Conservation (phyloP, 1,140 invertebrate species). For the Formica exsecta region DNA sequence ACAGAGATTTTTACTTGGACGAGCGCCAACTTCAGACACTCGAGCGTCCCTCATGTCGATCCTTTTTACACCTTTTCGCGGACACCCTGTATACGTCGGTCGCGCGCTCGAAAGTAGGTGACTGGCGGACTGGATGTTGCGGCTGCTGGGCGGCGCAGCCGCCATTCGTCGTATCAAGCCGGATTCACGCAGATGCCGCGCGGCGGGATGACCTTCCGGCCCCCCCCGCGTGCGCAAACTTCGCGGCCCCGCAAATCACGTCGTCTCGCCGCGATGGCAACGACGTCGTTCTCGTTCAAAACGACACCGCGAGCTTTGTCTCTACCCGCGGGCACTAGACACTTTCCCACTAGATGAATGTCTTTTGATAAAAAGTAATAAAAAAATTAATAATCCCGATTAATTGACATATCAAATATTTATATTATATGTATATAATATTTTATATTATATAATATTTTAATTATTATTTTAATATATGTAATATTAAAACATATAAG, state of each 20-base stretch:
- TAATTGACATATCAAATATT: neutral
- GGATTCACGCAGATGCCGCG: slow-evolving; percentile 72
- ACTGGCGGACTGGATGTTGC: slow-evolving; percentile 64
- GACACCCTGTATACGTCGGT: slow-evolving; percentile 51
- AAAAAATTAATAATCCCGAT: neutral
- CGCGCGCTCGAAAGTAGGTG: slow-evolving; percentile 68
- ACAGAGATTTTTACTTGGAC: neutral
- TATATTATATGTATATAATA: too few relatives aligned
- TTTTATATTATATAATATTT: too few relatives aligned
- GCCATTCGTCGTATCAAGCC: slow-evolving; percentile 68
- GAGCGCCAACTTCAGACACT: neutral
- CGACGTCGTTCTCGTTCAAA: slow-evolving; percentile 33
- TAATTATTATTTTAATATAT: too few relatives aligned
- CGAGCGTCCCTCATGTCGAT: neutral
- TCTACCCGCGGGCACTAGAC: neutral
- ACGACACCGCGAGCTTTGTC: slow-evolving; percentile 2
- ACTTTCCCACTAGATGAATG: neutral
- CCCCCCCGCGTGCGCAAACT: slow-evolving; percentile 55
- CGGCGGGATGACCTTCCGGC: slow-evolving; percentile 71
- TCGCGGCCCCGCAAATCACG: slow-evolving; percentile 69
- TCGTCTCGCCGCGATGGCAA: slow-evolving; percentile 37
- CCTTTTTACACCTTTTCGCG: slow-evolving; percentile 27
- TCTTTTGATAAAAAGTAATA: slow-evolving; percentile 2
- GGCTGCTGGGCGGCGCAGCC: slow-evolving; percentile 51
- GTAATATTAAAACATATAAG: neutral